Evolutionary conservation across 2,888 invertebrate species (phyloP), one percentile per base, ranked within the genome.

Genomic region (Pharmacophagus antenor): DNA sequence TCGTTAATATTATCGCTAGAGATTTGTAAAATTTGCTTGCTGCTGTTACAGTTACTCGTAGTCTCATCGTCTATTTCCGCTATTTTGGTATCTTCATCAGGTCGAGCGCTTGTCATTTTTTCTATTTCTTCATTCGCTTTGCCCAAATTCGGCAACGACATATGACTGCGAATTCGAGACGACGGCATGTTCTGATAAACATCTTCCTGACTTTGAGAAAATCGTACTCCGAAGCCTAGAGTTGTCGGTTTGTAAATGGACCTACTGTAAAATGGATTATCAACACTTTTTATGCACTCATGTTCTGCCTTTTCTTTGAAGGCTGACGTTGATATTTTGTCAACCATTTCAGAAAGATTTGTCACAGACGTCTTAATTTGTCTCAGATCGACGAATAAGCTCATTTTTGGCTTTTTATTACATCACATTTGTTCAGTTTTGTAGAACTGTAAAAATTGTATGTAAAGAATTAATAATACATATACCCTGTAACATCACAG

Each of bases 311-410:
- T 81, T 44, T 84, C 82, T 74, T 80, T 82, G 23, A 66, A 65
- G 5, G 84, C 80, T 25, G 80, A 72, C 18, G 81, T 77, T 51
- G 90, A 85, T 76, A 90, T 84, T 69, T 87, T 88, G 66, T 90
- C 90, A 47, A 90, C 90, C 89, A 90, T 89, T 64, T 88, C 86
- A 2, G 90, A 89, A 21, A 90, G 78, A 63, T 88, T 90, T 67
- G 84, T 83, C 70, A 90, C 89, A 58, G 90, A 90, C 61, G 89
- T 82, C 70, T 88, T 89, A 66, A 90, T 88, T 68, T 88, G 88
- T 63, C 90, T 82, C 73, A 90, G 81, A 75, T 90, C 89, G 65
- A 90, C 89, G 71, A 88, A 90, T 74, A 90, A 82, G 76, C 90
- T 90, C 90, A 90, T 90, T 67, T 63, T 82, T 60, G 41, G 52